Percentiles rank a stretch among this genome's conserved stretches.
phyloP scores from a whole-genome alignment of 2,888 invertebrate genomes.

The Anoncus sp. region DNA sequence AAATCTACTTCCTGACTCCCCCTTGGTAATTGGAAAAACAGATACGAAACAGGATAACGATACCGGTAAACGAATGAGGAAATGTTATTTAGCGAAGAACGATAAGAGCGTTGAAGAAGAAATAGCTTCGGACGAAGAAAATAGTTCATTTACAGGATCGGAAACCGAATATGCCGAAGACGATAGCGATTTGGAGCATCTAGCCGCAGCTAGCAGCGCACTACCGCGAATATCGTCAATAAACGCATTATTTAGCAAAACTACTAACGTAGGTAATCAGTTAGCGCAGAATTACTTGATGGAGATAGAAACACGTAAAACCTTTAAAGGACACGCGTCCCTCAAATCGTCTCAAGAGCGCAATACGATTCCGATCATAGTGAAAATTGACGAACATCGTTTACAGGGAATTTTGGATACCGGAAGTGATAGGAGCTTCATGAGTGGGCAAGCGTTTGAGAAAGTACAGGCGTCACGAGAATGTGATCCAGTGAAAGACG shows the following conservation, averaged over 20 bases:
- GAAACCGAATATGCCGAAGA: constrained; percentile 8
- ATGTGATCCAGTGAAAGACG: constrained; percentile 7
- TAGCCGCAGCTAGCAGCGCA: neutral
- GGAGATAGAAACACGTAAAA: constrained; percentile 3
- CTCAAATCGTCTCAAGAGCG: neutral
- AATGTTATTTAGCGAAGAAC: neutral
- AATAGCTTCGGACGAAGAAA: neutral
- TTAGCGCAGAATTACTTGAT: neutral
- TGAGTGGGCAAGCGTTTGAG: constrained; percentile 8
- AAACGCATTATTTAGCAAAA: neutral
- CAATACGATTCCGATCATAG: neutral
- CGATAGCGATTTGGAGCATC: neutral
- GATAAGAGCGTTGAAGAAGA: neutral
- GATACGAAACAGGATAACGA: neutral
- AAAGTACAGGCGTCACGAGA: neutral
- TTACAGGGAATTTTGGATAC: constrained; percentile 11
- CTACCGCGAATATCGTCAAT: neutral
- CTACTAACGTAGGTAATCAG: neutral
- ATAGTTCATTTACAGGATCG: neutral
- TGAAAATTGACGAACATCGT: neutral
- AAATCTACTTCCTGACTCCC: constrained; percentile 7
- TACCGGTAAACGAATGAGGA: neutral
- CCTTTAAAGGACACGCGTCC: constrained; percentile 14
- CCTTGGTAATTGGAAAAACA: neutral
- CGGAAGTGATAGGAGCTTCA: constrained; percentile 23